A percentile compares a stretch with the other conserved stretches of the same genome.
These are phyloP conservation scores for Caprella mutica DNA, from an alignment of 2,888 invertebrate species.

Conservation along the genomic window DNA sequence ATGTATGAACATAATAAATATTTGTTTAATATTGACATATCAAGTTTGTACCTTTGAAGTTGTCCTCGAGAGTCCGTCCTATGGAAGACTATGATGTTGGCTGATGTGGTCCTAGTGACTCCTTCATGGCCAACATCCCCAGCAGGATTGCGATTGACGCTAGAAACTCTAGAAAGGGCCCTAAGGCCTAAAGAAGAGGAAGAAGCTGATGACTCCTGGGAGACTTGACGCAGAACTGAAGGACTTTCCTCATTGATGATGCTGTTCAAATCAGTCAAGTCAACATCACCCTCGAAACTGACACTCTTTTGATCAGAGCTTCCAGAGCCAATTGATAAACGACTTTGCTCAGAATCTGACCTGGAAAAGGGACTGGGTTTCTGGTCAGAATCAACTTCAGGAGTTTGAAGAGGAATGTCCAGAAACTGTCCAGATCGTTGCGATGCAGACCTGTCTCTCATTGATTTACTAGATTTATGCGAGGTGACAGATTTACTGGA, in stretches of 20 bases:
- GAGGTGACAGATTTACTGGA: slow-evolving; percentile 35
- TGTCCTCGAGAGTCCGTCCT: slow-evolving; percentile 33
- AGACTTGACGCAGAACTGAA: slow-evolving; percentile 24
- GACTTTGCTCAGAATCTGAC: slow-evolving; percentile 26
- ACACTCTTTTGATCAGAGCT: slow-evolving; percentile 21
- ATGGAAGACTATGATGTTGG: slow-evolving; percentile 34
- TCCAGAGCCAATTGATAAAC: slow-evolving; percentile 19
- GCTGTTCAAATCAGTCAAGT: slow-evolving; percentile 14
- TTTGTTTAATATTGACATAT: too few relatives aligned
- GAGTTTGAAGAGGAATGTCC: slow-evolving; percentile 17
- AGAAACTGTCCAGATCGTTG: slow-evolving; percentile 19
- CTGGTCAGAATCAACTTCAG: slow-evolving; percentile 16
- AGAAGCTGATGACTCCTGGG: slow-evolving; percentile 24
- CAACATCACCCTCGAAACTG: slow-evolving; percentile 15
- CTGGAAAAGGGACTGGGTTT: slow-evolving; percentile 16
- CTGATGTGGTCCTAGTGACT: slow-evolving; percentile 27
- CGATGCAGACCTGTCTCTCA: slow-evolving; percentile 10
- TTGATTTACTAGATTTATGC: slow-evolving; percentile 4
- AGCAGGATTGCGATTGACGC: slow-evolving; percentile 14
- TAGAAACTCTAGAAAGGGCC: slow-evolving; percentile 22
- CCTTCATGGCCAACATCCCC: slow-evolving; percentile 24
- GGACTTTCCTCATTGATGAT: slow-evolving; percentile 14
- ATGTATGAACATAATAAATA: too few relatives aligned
- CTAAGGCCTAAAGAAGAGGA: slow-evolving; percentile 26
- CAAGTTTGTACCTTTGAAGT: slow-evolving; percentile 32